These are phyloP conservation scores for Galeopterus variegatus DNA, from an alignment of 2,113 vertebrate genomes.

Conservation along the genomic window DNA sequence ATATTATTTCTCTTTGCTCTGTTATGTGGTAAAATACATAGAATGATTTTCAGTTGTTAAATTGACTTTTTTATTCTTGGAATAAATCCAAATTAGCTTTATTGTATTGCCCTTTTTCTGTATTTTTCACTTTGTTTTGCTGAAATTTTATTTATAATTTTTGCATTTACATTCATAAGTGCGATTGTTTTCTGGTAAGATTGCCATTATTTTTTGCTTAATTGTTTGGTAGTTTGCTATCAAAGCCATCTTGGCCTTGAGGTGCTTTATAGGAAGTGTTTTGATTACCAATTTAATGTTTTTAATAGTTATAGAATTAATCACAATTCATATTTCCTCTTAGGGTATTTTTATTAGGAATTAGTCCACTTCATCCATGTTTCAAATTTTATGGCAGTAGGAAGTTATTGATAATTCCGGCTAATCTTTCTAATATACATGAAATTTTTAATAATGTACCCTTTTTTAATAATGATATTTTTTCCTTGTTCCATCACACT, in stretches of 20 bases:
- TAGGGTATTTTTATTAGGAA: neutral
- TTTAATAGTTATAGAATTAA: neutral
- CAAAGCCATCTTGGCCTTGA: neutral
- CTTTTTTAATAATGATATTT: neutral
- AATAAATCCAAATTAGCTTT: neutral
- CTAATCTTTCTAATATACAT: neutral
- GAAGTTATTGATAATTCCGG: neutral
- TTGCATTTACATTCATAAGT: neutral
- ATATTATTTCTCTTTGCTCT: neutral
- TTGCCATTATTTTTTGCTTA: neutral
- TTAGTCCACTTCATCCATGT: neutral
- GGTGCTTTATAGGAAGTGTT: neutral
- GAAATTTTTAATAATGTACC: neutral
- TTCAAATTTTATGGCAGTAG: neutral
- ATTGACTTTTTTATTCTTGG: neutral
- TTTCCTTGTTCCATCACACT: neutral
- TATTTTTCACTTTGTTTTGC: neutral
- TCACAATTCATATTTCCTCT: neutral
- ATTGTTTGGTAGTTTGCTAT: neutral
- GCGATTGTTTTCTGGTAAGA: neutral
- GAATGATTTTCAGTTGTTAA: neutral
- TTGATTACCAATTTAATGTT: neutral
- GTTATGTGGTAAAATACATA: neutral
- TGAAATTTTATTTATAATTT: neutral
- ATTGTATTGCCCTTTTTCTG: neutral